Percentiles rank a stretch among this genome's conserved stretches.
phyloP scores from a whole-genome alignment of 2,113 vertebrate genomes.

The Oreochromis tanganicae region DNA sequence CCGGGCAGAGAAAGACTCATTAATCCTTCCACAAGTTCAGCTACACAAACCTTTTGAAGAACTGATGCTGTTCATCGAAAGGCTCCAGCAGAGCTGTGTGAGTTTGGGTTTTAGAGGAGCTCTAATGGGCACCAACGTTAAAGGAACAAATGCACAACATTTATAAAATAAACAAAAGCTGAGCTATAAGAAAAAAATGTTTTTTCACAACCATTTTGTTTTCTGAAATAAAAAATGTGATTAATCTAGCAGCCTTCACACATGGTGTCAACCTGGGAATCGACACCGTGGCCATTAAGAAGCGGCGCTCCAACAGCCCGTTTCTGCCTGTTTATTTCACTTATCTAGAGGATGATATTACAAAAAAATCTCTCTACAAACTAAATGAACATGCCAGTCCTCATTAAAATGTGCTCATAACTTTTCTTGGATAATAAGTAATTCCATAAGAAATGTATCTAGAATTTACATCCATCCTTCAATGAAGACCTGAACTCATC shows the following conservation, averaged over 20 bases:
- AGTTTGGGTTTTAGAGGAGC: too few species aligned
- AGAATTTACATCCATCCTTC: neutral
- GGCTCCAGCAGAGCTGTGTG: too few species aligned
- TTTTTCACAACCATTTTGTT: rapidly evolving
- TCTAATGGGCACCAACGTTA: neutral
- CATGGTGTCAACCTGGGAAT: neutral
- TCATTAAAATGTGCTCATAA: neutral
- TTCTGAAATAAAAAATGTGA: neutral
- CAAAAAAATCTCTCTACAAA: neutral
- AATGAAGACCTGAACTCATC: neutral
- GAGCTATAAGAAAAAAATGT: neutral
- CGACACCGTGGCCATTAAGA: neutral
- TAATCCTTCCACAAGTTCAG: neutral
- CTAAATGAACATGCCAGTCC: rapidly evolving
- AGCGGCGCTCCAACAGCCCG: neutral
- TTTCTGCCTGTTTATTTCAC: neutral
- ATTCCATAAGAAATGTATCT: neutral
- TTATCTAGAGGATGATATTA: neutral
- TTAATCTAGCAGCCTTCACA: neutral
- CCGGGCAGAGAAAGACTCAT: neutral
- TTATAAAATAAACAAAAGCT: rapidly evolving
- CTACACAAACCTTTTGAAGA: neutral
- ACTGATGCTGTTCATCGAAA: neutral
- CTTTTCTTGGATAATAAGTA: neutral
- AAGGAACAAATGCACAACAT: neutral